Evolutionary conservation across 1,140 invertebrate species (phyloP), one percentile per base, ranked within the genome.

Genomic region (Pteromalus puparum): DNA sequence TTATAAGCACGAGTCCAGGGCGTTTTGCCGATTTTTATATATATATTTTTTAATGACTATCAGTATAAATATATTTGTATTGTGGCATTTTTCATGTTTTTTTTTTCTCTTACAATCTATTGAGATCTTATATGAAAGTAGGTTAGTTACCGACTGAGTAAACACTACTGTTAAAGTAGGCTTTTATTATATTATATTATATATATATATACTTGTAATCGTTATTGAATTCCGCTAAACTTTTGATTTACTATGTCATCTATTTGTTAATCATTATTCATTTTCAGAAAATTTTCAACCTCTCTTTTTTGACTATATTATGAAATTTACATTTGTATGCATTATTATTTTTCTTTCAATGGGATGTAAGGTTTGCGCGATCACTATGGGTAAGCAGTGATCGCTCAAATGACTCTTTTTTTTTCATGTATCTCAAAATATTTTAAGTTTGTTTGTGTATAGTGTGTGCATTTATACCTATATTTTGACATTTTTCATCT

Each of bases 121-220:
- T 76, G 12, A 75, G 13, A 38, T 78, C 28, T 77, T 70, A 26
- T 70, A 26, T 48, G 34, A 84, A 46, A 76, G 48, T 67, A 70
- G 26, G 24, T 81, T 81, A 85, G 65, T 85, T 85, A 85, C 73
- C 78, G 83, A 76, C 83, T 85, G 78, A 85, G 83, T 85, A 81
- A 81, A 80, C 18, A 61, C 48, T 42, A 74, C 28, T 79, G 9
- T 72, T 61, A 84, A 73, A 84, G 61, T 80, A 84, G 70, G 24
- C 28, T 72, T 73, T 79, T 70, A 24, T 24, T 53, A 46, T 61
- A n/a, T 61, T n/a, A n/a, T n/a, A n/a, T 28, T 30, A 38, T 61
- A 61, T n/a, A 7, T 42, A 42, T 70, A 28, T 70, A 70, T 74
- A 74, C 1, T 48, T 76, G 38, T 82, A 76, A 82, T 81, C 70